Percentiles rank a stretch among this genome's conserved stretches.
These are phyloP conservation scores for Operophtera brumata DNA, from an alignment of 2,888 invertebrate species.

Conservation along the genomic window DNA sequence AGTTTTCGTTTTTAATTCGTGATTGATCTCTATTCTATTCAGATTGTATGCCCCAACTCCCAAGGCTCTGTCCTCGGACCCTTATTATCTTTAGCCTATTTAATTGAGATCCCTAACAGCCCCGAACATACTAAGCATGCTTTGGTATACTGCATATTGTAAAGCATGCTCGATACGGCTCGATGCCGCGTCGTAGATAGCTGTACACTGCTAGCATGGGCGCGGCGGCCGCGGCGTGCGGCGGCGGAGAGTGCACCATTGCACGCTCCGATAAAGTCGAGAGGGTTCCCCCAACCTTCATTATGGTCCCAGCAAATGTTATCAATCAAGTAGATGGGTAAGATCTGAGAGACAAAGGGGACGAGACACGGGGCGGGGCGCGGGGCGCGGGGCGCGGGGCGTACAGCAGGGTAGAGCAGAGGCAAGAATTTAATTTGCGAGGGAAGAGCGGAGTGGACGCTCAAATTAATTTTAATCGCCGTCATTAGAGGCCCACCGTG, in stretches of 20 bases:
- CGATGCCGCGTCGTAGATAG: too few species aligned
- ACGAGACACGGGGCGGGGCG: constrained; percentile 13
- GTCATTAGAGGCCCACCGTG: constrained; percentile 58
- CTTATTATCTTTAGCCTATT: too few species aligned
- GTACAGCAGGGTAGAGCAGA: constrained; percentile 31
- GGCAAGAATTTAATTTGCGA: constrained; percentile 71
- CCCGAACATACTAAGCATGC: too few species aligned
- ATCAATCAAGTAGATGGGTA: constrained; percentile 51
- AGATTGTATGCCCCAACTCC: too few species aligned
- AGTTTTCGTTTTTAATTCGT: too few species aligned
- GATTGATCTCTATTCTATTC: too few species aligned
- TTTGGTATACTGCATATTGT: too few species aligned
- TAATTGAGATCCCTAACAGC: too few species aligned
- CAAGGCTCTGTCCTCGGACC: too few species aligned
- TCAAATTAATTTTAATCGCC: constrained; percentile 77
- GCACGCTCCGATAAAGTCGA: constrained; percentile 11
- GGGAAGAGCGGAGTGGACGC: constrained; percentile 42
- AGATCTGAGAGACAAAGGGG: constrained; percentile 44
- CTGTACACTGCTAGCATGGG: too few species aligned
- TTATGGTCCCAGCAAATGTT: constrained; percentile 41
- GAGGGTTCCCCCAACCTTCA: constrained; percentile 25
- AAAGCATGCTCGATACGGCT: too few species aligned
- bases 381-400: constrained; percentile 13
- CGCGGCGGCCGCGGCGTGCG: background rate
- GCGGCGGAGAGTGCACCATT: background rate